These are phyloP conservation scores for Polydrusus pterygomalis DNA, from an alignment of 2,888 invertebrate species.

Conservation along the genomic window DNA sequence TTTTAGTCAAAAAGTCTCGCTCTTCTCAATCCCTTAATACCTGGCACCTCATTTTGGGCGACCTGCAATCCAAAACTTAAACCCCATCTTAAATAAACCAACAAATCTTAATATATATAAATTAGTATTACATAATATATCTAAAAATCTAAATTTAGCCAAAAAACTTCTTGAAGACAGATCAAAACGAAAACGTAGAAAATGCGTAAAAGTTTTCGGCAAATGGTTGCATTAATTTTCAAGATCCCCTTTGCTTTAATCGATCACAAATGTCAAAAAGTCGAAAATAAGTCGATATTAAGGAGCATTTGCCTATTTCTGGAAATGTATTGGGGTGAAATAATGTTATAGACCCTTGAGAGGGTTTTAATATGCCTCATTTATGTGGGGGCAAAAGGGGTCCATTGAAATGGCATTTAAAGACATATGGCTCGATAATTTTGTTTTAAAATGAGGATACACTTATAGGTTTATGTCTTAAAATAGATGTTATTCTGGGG, in stretches of 20 bases:
- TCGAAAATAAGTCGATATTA: conserved; percentile 61
- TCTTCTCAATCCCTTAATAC: conserved; percentile 46
- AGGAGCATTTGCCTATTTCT: conserved; percentile 63
- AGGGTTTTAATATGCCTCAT: conserved; percentile 49
- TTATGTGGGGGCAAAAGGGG: conserved; percentile 47
- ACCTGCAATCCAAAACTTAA: conserved; percentile 33
- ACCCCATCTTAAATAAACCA: conserved; percentile 24
- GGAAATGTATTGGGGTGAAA: conserved; percentile 57
- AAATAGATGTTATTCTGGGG: conserved; percentile 23
- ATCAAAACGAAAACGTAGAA: conserved; percentile 46
- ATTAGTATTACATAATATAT: conserved; percentile 45
- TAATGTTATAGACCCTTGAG: conserved; percentile 44
- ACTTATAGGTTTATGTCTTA: conserved; percentile 27
- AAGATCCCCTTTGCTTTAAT: conserved; percentile 57
- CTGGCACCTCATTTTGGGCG: conserved; percentile 34
- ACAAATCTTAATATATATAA: conserved; percentile 48
- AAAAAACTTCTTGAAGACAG: conserved; percentile 28
- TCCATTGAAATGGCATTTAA: conserved; percentile 47
- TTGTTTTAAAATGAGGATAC: conserved; percentile 24
- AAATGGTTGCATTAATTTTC: conserved; percentile 54
- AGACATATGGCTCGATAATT: conserved; percentile 41
- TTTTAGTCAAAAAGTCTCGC: conserved; percentile 7
- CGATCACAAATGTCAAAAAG: conserved; percentile 65
- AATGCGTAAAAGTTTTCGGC: conserved; percentile 53
- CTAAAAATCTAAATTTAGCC: conserved; percentile 44